Evolutionary conservation across 2,797 vertebrate genomes (phyloP).

Genomic region (Pangasius djambal): DNA sequence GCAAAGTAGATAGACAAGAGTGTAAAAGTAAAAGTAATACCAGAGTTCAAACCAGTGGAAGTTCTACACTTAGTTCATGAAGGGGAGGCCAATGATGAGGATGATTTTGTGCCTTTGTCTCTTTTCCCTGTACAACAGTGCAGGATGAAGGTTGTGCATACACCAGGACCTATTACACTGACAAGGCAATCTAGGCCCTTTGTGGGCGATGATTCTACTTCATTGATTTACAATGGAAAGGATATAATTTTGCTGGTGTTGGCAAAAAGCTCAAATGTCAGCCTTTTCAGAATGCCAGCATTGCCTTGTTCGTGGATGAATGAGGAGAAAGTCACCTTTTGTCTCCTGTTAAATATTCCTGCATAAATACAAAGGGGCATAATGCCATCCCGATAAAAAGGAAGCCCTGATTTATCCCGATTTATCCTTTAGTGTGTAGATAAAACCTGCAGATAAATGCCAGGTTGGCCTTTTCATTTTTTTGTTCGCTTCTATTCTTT

Average conservation of each 20-base stretch:
- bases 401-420: conserved; percentile 79
- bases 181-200: conserved; percentile 90
- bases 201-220: conserved; percentile 88
- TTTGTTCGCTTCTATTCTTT: conserved; percentile 42
- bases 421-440: conserved; percentile 83
- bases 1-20: not conserved
- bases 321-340: conserved; percentile 92
- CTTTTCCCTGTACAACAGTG: conserved; percentile 73
- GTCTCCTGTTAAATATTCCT: conserved; percentile 90
- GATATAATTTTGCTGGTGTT: conserved; percentile 91
- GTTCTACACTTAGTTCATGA: conserved; percentile 32
- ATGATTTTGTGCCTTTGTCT: conserved; percentile 66
- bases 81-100: conserved; percentile 60
- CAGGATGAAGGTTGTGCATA: conserved; percentile 84
- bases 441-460: conserved; percentile 72
- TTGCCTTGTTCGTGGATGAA: conserved; percentile 87
- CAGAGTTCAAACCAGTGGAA: conserved; percentile 25
- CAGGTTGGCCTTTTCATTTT: conserved; percentile 59
- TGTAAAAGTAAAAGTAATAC: not conserved
- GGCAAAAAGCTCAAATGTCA: conserved; percentile 92
- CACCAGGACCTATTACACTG: conserved; percentile 88
- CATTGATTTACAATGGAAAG: conserved; percentile 91
- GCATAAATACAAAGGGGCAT: conserved; percentile 88
- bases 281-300: conserved; percentile 88
- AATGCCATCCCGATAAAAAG: conserved; percentile 65